A percentile compares a stretch with the other conserved stretches of the same genome.
These are phyloP conservation scores for Oryctes rhinoceros DNA, from an alignment of 1,140 invertebrate genomes.

Conservation along the genomic window DNA sequence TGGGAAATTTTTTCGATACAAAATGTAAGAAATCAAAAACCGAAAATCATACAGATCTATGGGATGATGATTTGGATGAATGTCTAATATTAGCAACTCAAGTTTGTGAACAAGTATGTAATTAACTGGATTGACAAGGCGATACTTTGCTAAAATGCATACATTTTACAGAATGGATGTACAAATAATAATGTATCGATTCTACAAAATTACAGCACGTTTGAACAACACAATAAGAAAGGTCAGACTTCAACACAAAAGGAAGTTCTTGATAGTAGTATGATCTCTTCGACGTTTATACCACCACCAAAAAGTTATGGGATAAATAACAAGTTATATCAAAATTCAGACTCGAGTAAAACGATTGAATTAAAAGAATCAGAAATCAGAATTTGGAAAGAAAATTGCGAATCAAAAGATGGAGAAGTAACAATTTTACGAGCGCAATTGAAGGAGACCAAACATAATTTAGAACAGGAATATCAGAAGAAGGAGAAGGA, in stretches of 20 bases:
- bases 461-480: constrained; percentile 44
- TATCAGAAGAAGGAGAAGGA: constrained; percentile 49
- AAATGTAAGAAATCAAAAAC: constrained; percentile 37
- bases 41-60: constrained; percentile 49
- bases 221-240: constrained; percentile 45
- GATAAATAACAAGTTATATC: neutral
- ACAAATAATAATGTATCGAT: constrained; percentile 44
- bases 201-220: constrained; percentile 48
- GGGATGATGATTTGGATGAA: constrained; percentile 50
- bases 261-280: neutral
- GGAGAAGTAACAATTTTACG: constrained; percentile 53
- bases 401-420: constrained; percentile 50
- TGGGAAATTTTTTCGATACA: constrained; percentile 34
- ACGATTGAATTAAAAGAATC: constrained; percentile 44
- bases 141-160: neutral
- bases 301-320: neutral
- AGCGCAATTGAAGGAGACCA: constrained; percentile 48
- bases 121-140: neutral
- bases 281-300: neutral
- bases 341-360: neutral
- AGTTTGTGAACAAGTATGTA: constrained; percentile 46
- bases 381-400: constrained; percentile 46
- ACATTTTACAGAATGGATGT: neutral
- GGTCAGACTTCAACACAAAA: neutral
- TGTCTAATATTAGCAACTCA: constrained; percentile 51